Evolutionary conservation across 2,888 invertebrate species (phyloP).

Genomic region (Lacanobia oleracea): DNA sequence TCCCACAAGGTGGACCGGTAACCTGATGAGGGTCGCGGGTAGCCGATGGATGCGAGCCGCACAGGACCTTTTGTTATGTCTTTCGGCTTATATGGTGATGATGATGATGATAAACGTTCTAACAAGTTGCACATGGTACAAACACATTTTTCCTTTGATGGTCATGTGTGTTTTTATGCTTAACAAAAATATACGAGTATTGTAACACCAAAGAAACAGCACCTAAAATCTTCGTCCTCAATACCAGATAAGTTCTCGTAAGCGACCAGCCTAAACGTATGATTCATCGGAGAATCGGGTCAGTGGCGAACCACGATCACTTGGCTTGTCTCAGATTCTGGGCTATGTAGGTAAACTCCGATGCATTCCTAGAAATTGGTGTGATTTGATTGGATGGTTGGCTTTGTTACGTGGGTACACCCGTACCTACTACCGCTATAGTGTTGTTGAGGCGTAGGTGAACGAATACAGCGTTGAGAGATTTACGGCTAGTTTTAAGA

Average conservation of each 20-base stretch:
- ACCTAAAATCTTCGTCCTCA: background rate
- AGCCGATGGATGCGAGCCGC: no score
- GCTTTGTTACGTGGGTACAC: background rate
- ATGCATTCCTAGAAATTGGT: conserved; percentile 57
- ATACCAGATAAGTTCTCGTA: conserved; percentile 3
- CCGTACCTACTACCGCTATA: background rate
- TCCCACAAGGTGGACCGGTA: no score
- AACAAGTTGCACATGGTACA: background rate
- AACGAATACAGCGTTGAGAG: background rate
- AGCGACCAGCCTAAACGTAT: conserved; percentile 45
- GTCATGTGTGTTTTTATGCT: no score
- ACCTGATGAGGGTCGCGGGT: no score
- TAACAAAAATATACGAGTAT: no score
- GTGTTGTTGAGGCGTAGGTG: background rate
- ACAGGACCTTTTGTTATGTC: no score
- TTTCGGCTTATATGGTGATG: no score
- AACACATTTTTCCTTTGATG: background rate
- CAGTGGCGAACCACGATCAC: conserved; percentile 60
- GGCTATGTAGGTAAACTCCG: conserved; percentile 56
- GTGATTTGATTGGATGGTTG: conserved; percentile 28
- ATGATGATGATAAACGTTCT: no score
- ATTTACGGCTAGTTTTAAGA: conserved; percentile 1
- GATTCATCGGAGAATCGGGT: conserved; percentile 71
- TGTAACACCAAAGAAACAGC: background rate
- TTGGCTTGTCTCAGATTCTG: conserved; percentile 62